Evolutionary conservation across 1,140 invertebrate species (phyloP), one percentile per base, ranked within the genome.

Genomic region (Cyrtorhinus lividipennis): DNA sequence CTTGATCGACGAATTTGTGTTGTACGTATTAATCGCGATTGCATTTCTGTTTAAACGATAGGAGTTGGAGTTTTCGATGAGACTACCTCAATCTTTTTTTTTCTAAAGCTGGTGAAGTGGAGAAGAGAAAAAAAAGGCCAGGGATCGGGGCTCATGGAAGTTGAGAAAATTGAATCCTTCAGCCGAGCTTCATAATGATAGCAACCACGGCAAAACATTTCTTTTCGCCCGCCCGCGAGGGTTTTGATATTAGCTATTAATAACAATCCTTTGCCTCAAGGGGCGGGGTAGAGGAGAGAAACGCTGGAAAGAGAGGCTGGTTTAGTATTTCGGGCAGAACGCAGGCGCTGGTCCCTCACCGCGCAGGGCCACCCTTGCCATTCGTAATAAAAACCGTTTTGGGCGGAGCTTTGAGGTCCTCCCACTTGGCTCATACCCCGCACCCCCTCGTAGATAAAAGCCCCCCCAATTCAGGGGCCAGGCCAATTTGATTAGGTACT

Each of bases 241-340:
- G 30, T 38, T 38, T 38, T 38, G 15, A 38, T 38, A 38, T 38
- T 38, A 15, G 30, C 30, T 38, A 38, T 38, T 38, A 38, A 38
- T 38, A 53, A 53, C 10, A 53, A 53, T 13, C 10, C 5, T 3
- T 12, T 53, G 10, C 20, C 20, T 5, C 48, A 53, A 53, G 48
- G 48, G 48, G 48, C 48, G 48, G 48, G 20, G 20, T 53, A 53
- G 48, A 53, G 20, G 8, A 5, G 48, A 53, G 58, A n/a, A 59
- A 30, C 24, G 58, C 58, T 15, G 24, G 58, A 24, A 30, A 59
- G 58, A 59, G 27, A 59, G 24, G 58, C 58, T 25, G 58, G 58
- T 59, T 59, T 59, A 59, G 58, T 59, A 59, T 59, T 12, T 5
- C 25, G 13, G 5, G 22, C 24, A 26, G 24, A 30, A 30, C 58